These are phyloP conservation scores for Thysanoteuthis rhombus DNA, from an alignment of 2,888 invertebrate species.

Conservation along the genomic window DNA sequence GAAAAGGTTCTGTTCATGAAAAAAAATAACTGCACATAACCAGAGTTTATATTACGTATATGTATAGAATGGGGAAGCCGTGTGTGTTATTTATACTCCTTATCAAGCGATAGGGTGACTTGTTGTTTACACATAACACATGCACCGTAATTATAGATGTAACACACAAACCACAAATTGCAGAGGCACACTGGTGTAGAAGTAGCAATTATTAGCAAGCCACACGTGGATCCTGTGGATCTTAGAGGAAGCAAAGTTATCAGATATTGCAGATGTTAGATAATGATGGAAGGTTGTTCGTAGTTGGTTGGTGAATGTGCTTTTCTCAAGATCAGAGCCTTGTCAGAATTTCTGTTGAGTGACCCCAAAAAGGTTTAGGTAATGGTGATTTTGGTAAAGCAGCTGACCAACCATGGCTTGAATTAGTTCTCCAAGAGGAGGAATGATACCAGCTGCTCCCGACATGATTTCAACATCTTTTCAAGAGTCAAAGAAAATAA, in stretches of 20 bases:
- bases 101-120: too few relatives aligned
- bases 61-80: too few relatives aligned
- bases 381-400: not conserved
- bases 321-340: not conserved
- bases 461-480: not conserved
- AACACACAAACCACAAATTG: not conserved
- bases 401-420: not conserved
- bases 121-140: not conserved
- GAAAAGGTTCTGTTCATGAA: not conserved
- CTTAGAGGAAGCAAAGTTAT: not conserved
- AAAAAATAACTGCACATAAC: not conserved
- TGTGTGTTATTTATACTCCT: too few relatives aligned
- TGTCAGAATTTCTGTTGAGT: not conserved
- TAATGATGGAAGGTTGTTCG: not conserved
- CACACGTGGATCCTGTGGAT: not conserved
- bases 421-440: not conserved
- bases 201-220: not conserved
- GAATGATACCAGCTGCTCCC: not conserved
- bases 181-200: not conserved
- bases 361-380: not conserved
- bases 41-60: not conserved
- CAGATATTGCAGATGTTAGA: not conserved
- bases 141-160: not conserved
- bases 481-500: not conserved
- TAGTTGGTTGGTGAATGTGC: not conserved